Conservation (phyloP, 2,888 invertebrate genomes). For the Venustoraphidia nigricollis region DNA sequence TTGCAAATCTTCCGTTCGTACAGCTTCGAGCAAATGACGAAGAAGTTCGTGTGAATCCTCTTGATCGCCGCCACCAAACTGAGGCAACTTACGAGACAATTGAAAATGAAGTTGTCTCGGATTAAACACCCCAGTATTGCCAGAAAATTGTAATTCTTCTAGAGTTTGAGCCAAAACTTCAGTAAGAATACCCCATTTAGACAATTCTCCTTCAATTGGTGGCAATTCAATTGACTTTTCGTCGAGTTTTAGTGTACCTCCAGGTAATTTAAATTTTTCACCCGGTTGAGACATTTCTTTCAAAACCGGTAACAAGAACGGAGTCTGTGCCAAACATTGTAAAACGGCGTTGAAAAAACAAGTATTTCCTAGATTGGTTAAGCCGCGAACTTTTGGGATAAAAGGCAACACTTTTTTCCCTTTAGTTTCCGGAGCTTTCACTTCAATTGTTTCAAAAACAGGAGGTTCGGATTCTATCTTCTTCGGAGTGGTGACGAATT, state of each 20-base stretch:
- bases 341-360: constrained; percentile 96
- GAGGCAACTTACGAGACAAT: constrained; percentile 52
- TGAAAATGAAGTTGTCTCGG: constrained; percentile 48
- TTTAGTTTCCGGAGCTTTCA: not conserved
- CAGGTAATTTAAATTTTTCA: constrained; percentile 54
- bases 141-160: constrained; percentile 47
- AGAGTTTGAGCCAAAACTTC: constrained; percentile 52
- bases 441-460: not conserved
- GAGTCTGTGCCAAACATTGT: constrained; percentile 82
- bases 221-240: constrained; percentile 13
- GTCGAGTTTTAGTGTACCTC: constrained; percentile 44
- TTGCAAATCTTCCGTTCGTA: constrained; percentile 58
- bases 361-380: constrained; percentile 87
- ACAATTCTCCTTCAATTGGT: constrained; percentile 34
- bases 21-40: constrained; percentile 76
- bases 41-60: constrained; percentile 95
- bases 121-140: constrained; percentile 43
- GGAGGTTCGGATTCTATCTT: not conserved
- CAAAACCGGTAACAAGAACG: constrained; percentile 50
- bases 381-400: constrained; percentile 53
- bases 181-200: constrained; percentile 53
- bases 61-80: constrained; percentile 88
- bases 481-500: constrained; percentile 21
- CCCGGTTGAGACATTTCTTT: constrained; percentile 52
- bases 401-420: not conserved